phyloP scores from a whole-genome alignment of 2,797 vertebrate genomes.

The Percopsis omiscomaycus region DNA sequence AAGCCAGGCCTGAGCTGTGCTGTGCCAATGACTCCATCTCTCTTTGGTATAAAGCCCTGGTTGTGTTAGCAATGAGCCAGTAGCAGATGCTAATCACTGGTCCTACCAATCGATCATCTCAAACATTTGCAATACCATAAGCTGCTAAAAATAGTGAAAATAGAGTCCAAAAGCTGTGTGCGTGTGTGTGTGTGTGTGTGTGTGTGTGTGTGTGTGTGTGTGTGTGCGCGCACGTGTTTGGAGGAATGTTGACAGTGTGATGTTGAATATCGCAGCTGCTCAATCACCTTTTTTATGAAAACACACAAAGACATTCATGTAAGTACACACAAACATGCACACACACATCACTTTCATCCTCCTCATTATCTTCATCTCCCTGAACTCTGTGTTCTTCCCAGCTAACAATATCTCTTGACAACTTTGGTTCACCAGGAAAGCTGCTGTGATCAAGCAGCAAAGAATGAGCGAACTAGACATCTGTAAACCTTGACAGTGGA shows the following conservation, averaged over 20 bases:
- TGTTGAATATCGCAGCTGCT: slow-evolving; percentile 8
- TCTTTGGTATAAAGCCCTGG: neutral
- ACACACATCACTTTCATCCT: neutral
- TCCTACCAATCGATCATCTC: neutral
- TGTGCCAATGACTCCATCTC: neutral
- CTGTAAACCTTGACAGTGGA: too few species aligned
- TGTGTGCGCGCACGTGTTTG: slow-evolving; percentile 1
- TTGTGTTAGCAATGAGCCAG: neutral
- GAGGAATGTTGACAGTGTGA: slow-evolving; percentile 21
- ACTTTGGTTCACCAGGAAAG: neutral
- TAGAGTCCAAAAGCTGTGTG: slow-evolving; percentile 1
- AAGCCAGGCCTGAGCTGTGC: too few species aligned
- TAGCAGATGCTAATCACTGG: neutral
- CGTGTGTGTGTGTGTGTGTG: slow-evolving; percentile 12
- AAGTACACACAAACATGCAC: neutral
- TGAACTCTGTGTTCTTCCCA: neutral
- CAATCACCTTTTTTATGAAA: too few species aligned
- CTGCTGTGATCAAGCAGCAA: neutral
- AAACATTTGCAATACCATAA: slow-evolving; percentile 5
- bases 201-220: slow-evolving; percentile 5
- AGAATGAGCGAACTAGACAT: too few species aligned
- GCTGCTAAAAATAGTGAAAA: slow-evolving; percentile 1
- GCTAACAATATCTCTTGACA: neutral
- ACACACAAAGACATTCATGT: neutral
- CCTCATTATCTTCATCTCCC: neutral